These are phyloP conservation scores for Amiota communis DNA, from an alignment of 2,888 invertebrate species.

Conservation along the genomic window DNA sequence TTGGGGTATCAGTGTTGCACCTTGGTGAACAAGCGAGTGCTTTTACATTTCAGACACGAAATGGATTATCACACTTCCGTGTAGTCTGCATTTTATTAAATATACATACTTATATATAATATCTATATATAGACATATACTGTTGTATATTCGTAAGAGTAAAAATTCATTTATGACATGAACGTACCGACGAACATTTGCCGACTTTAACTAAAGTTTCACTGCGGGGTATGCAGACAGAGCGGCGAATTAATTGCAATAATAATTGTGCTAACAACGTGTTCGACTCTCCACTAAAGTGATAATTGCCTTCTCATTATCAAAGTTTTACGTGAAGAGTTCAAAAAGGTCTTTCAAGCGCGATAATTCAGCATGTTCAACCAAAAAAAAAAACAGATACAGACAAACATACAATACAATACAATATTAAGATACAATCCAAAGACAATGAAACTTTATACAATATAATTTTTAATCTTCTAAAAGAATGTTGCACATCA, in stretches of 20 bases:
- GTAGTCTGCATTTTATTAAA: slow-evolving; percentile 43
- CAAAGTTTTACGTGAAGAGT: slow-evolving; percentile 59
- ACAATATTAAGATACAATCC: no score
- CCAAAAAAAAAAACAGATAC: neutral
- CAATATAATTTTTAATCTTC: no score
- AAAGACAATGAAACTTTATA: no score
- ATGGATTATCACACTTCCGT: slow-evolving; percentile 52
- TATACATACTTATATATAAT: slow-evolving; percentile 17
- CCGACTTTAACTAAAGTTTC: neutral
- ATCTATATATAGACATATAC: no score
- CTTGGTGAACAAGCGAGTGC: slow-evolving; percentile 1
- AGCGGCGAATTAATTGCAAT: slow-evolving; percentile 27
- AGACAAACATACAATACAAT: no score
- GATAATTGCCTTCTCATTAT: slow-evolving; percentile 63
- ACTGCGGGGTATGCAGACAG: neutral
- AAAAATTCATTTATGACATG: slow-evolving; percentile 39
- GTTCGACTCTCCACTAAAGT: slow-evolving; percentile 52
- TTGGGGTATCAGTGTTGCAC: neutral
- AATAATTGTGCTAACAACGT: slow-evolving; percentile 53
- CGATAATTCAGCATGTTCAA: slow-evolving; percentile 4
- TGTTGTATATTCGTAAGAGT: neutral
- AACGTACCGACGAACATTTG: neutral
- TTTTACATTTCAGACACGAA: slow-evolving; percentile 58
- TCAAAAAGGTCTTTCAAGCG: slow-evolving; percentile 36
- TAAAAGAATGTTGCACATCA: no score